Conservation (phyloP, 2,113 vertebrate genomes). For the Myocastor coypus region DNA sequence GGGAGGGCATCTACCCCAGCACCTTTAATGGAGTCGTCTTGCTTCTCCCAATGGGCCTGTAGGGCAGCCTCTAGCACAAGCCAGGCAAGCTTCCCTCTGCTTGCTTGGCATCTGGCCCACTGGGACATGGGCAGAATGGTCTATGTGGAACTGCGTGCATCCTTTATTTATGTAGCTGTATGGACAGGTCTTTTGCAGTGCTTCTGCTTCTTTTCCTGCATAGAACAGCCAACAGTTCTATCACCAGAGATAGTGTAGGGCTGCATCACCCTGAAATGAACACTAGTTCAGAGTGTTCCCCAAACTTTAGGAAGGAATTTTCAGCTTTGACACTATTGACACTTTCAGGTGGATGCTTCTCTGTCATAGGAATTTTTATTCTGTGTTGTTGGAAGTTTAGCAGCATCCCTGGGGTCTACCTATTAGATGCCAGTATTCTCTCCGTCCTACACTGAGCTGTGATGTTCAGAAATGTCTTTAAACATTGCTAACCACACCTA, state of each 20-base stretch:
- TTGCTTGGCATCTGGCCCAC: background rate
- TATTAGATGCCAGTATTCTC: background rate
- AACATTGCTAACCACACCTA: background rate
- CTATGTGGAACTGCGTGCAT: background rate
- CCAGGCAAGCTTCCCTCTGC: background rate
- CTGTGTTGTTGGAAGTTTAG: background rate
- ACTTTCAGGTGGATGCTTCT: background rate
- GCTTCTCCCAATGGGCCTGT: background rate
- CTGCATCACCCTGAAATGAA: background rate
- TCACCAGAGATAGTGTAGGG: background rate
- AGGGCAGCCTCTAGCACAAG: background rate
- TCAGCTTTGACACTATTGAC: background rate
- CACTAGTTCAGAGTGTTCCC: background rate
- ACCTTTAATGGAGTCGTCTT: background rate
- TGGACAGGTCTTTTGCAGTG: no score
- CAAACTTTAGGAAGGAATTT: background rate
- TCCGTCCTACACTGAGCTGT: background rate
- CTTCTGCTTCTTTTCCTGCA: background rate
- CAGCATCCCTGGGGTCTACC: background rate
- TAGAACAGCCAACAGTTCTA: background rate
- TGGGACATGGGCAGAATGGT: background rate
- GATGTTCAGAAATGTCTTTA: background rate
- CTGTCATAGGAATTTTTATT: background rate
- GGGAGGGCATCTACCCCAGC: background rate
- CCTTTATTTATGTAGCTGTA: background rate